Percentiles rank a stretch among this genome's conserved stretches.
Evolutionary conservation across 2,888 invertebrate genomes (phyloP).

Genomic region (Hirudinaria manillensis): DNA sequence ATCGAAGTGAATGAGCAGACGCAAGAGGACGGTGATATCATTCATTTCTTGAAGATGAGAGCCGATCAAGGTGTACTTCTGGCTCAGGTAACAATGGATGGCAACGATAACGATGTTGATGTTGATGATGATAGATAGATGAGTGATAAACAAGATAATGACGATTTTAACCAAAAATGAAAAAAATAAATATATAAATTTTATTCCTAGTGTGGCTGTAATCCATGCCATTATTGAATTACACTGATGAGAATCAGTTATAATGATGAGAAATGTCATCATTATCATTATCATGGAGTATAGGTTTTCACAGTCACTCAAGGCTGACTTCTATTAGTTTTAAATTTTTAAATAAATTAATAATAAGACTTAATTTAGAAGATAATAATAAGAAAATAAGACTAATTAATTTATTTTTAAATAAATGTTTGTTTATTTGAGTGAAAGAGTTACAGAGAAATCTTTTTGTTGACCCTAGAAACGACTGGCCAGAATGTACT

Average conservation of each 20-base stretch:
- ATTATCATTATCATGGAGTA: no score
- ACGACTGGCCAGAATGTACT: slow-evolving; percentile 42
- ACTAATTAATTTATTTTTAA: neutral
- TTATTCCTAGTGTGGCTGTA: no score
- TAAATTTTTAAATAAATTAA: no score
- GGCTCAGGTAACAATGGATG: slow-evolving; percentile 46
- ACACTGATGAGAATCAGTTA: no score
- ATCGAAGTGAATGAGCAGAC: slow-evolving; percentile 45
- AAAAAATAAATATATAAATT: no score
- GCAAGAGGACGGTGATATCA: slow-evolving; percentile 51
- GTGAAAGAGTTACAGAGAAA: neutral
- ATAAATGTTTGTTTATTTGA: neutral
- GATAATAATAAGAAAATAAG: no score
- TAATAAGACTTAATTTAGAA: no score
- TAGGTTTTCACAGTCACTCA: no score
- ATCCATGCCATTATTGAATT: no score
- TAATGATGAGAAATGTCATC: no score
- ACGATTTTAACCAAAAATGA: neutral
- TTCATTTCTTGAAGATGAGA: slow-evolving; percentile 51
- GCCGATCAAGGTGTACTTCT: slow-evolving; percentile 49
- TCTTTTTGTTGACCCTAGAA: slow-evolving; percentile 25
- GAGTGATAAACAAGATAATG: neutral
- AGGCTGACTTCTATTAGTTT: no score
- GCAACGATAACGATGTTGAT: neutral
- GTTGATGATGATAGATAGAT: neutral